Evolutionary conservation across 2,797 vertebrate species (phyloP).

Genomic region (Australoheros facetus): DNA sequence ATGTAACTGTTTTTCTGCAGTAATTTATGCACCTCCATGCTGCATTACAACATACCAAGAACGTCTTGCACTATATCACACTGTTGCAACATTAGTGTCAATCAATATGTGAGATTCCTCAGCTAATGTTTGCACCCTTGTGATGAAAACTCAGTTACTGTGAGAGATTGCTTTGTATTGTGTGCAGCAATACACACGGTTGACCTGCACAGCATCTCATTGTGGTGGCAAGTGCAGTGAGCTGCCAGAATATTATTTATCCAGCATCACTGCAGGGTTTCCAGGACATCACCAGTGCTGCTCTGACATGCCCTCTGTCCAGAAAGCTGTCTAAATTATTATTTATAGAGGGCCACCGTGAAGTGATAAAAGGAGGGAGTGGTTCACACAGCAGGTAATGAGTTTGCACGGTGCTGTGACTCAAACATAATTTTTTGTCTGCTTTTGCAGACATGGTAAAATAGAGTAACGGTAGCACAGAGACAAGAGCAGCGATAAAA

Average conservation of each 20-base stretch:
- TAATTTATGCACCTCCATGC: conserved; percentile 53
- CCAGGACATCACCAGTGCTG: conserved; percentile 25
- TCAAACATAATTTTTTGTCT: conserved; percentile 15
- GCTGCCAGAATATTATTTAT: conserved; percentile 37
- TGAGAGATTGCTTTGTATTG: conserved; percentile 23
- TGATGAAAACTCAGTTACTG: conserved; percentile 54
- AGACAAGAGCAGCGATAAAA: neutral
- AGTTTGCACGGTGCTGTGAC: conserved; percentile 43
- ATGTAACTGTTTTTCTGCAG: conserved; percentile 20
- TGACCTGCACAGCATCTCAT: conserved; percentile 26
- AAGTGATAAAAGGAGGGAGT: conserved; percentile 35
- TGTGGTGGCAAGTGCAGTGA: conserved; percentile 50
- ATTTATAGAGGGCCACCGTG: conserved; percentile 52
- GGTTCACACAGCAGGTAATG: conserved; percentile 38
- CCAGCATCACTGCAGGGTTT: conserved; percentile 14
- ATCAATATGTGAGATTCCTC: conserved; percentile 62
- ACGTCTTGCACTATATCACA: conserved; percentile 20
- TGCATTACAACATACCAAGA: conserved; percentile 42
- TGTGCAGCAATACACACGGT: neutral
- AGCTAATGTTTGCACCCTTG: conserved; percentile 52
- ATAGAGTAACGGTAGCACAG: neutral
- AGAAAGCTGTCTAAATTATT: conserved; percentile 45
- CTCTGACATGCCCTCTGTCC: conserved; percentile 50
- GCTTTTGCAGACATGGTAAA: neutral
- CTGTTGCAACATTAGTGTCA: conserved; percentile 41